These are phyloP conservation scores for Chorisops tibialis DNA, from an alignment of 2,888 invertebrate species.

Conservation along the genomic window DNA sequence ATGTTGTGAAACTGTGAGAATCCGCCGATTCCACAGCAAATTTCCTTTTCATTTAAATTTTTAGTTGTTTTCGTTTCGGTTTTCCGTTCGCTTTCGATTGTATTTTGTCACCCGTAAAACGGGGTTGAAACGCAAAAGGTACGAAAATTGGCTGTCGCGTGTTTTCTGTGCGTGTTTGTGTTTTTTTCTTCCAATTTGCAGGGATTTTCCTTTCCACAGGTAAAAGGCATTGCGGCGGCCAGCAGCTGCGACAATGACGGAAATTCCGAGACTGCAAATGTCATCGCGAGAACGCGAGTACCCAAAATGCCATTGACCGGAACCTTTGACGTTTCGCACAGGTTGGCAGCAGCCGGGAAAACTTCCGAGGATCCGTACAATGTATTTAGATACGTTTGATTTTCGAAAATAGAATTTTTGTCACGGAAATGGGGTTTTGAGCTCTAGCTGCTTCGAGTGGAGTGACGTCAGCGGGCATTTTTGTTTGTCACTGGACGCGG, in stretches of 20 bases:
- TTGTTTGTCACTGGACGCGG: background rate
- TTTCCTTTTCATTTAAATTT: conserved; percentile 17
- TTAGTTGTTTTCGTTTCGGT: conserved; percentile 16
- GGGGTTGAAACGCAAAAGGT: conserved; percentile 7
- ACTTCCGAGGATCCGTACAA: background rate
- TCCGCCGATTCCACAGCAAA: conserved; percentile 1
- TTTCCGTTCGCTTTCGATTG: conserved; percentile 15
- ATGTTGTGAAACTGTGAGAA: conserved; percentile 21
- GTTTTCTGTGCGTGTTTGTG: background rate
- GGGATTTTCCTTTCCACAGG: background rate
- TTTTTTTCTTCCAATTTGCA: background rate
- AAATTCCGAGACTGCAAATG: too few species aligned
- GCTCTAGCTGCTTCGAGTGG: background rate
- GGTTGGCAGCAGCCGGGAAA: conserved; percentile 1
- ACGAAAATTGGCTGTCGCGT: background rate
- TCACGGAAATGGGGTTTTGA: background rate
- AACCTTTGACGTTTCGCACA: conserved; percentile 29
- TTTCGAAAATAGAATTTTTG: background rate
- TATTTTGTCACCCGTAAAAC: conserved; percentile 5
- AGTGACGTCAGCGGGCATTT: background rate
- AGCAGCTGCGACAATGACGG: background rate
- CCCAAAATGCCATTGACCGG: conserved; percentile 31
- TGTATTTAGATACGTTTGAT: background rate
- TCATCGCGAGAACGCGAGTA: conserved; percentile 1
- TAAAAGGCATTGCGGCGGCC: conserved; percentile 6